A percentile compares a stretch with the other conserved stretches of the same genome.
Evolutionary conservation across 2,797 vertebrate species (phyloP).

Genomic region (Dendrocincla fuliginosa): DNA sequence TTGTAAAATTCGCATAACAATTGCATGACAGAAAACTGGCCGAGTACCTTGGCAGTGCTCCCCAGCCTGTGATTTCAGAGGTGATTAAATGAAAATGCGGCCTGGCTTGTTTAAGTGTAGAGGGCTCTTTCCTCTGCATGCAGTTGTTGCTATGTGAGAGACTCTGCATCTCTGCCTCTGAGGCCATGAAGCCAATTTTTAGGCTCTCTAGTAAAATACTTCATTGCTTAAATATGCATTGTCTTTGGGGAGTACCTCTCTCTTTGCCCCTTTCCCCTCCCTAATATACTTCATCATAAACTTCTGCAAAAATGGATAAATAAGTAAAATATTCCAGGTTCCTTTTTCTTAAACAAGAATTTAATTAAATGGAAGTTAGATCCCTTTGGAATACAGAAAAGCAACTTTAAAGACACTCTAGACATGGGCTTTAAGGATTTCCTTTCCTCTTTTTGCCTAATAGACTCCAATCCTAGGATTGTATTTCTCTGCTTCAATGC

Average conservation of each 20-base stretch:
- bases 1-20: constrained; percentile 6
- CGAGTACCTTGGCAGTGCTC: not conserved
- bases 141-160: constrained; percentile 48
- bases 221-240: constrained; percentile 65
- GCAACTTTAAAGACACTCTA: constrained; percentile 60
- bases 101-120: constrained; percentile 8
- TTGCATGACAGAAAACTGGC: constrained; percentile 37
- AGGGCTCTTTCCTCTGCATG: not conserved
- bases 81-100: not conserved
- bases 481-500: constrained; percentile 53
- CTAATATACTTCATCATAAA: constrained; percentile 48
- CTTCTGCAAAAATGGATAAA: constrained; percentile 50
- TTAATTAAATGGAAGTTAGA: constrained; percentile 65
- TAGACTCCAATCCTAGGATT: constrained; percentile 61
- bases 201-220: constrained; percentile 48
- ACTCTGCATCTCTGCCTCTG: not conserved
- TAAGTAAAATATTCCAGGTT: constrained; percentile 67
- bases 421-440: constrained; percentile 57
- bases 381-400: constrained; percentile 65
- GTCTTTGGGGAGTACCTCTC: constrained; percentile 47
- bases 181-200: constrained; percentile 36
- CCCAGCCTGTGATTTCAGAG: constrained; percentile 22
- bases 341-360: constrained; percentile 59
- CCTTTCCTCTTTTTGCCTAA: constrained; percentile 58
- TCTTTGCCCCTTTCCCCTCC: not conserved